Base-by-base conservation (phyloP, 2,797 vertebrate genomes). In the Bovichtus diacanthus region DNA sequence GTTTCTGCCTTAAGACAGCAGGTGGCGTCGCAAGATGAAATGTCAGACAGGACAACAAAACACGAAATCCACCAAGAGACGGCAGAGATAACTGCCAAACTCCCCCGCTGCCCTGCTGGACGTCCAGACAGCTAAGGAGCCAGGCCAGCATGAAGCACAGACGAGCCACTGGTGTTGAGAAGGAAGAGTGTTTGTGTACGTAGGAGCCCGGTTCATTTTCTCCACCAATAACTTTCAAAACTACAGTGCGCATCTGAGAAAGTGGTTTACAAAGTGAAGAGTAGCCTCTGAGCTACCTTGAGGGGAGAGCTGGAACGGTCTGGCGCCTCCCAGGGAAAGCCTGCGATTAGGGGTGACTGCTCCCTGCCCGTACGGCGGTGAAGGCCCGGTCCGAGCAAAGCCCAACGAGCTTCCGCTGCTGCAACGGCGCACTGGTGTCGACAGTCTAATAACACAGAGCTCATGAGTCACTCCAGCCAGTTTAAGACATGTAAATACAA, bases 271-370 rank as follows among this genome's bases (percentile, higher is more conserved):
- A 71, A 38, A 68, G 10, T 38, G 47, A 74, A 46, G n/a, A 49
- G 5, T 6, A 18, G 31, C 49, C 8, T 72, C 6, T 63, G 19
- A 39, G 18, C 6, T 88, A 99, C 98, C 97, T 95, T 97, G 98
- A 3, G 96, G 97, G 34, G 96, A 96, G 6, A 96, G 95, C 31
- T 94, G 96, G 38, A 96, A 96, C 0, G 96, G 95, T 90, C 96
- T 97, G 68, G 94, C 93, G 2, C 97, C 97, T 0, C 97, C 97
- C 60, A 96, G 88, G 5, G 97, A 98, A n/a, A 96, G 91, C 68
- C 97, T 96, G 75, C 96, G 96, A 59, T 94, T 86, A 47, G 90
- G 71, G 62, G 95, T 69, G n/a, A 89, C 13, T 0, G 91, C 67
- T 65, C 92, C 95, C 11, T 94, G 95, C 54, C 96, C 95, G 38